phyloP scores from a whole-genome alignment of 92 coral and sea anemone genomes.

The Zoanthus gigantus region DNA sequence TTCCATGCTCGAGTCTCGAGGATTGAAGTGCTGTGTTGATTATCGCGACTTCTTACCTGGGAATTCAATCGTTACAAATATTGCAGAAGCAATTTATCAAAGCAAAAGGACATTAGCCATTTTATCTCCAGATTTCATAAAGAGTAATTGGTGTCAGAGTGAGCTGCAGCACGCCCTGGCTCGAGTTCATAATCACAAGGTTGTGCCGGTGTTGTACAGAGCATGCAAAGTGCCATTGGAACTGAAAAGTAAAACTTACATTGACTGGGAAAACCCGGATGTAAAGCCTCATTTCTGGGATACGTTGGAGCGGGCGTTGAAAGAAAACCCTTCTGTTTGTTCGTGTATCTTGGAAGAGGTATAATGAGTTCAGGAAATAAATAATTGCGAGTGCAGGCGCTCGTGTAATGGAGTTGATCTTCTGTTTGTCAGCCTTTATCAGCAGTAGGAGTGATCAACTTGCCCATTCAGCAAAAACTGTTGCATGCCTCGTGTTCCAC shows the following conservation, averaged over 20 bases:
- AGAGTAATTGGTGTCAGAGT: conserved; percentile 77
- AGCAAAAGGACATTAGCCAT: conserved; percentile 83
- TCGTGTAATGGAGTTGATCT: neutral
- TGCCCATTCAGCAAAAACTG: too few species aligned
- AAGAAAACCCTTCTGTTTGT: neutral
- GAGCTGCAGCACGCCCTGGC: conserved; percentile 83
- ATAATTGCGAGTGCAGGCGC: neutral
- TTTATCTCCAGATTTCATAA: conserved; percentile 80
- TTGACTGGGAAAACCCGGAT: conserved; percentile 71
- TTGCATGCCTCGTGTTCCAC: too few species aligned
- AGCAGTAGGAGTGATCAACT: neutral
- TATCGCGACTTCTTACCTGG: conserved; percentile 84
- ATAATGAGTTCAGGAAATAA: neutral
- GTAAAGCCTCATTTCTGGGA: conserved; percentile 78
- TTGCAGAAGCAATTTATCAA: conserved; percentile 75
- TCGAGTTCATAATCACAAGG: conserved; percentile 57
- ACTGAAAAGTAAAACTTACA: conserved; percentile 63
- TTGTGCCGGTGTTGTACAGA: conserved; percentile 73
- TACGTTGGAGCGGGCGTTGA: conserved; percentile 58
- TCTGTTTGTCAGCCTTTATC: neutral
- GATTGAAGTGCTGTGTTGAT: conserved; percentile 78
- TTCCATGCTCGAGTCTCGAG: conserved; percentile 74
- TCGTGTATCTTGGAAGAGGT: neutral
- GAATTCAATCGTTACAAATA: conserved; percentile 77
- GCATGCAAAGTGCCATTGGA: conserved; percentile 59